Evolutionary conservation across 2,888 invertebrate species (phyloP).

Genomic region (Prosopocoilus inquinatus): DNA sequence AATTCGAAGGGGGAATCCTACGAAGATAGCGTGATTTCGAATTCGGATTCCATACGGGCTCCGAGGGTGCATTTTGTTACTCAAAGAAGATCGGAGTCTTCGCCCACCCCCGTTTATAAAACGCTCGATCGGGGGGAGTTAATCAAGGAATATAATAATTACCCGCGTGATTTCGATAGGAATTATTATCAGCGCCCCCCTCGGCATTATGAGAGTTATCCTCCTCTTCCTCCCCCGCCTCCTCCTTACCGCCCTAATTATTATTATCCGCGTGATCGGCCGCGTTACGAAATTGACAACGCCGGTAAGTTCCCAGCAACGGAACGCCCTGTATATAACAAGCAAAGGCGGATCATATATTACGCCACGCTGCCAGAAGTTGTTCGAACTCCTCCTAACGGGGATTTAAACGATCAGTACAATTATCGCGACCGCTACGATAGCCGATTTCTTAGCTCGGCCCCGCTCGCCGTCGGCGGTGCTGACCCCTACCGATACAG

Average conservation of each 20-base stretch:
- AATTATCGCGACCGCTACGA: constrained; percentile 33
- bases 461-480: constrained; percentile 23
- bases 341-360: constrained; percentile 65
- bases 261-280: constrained; percentile 14
- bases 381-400: constrained; percentile 60
- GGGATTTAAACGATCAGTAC: constrained; percentile 57
- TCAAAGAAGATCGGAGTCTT: constrained; percentile 45
- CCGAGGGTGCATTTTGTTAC: constrained; percentile 68
- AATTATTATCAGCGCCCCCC: constrained; percentile 22
- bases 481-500: constrained; percentile 29
- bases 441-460: constrained; percentile 25
- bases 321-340: constrained; percentile 41
- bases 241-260: constrained; percentile 15
- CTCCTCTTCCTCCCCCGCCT: neutral
- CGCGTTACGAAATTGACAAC: neutral
- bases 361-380: constrained; percentile 71
- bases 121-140: constrained; percentile 31
- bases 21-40: constrained; percentile 54
- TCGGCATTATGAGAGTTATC: constrained; percentile 17
- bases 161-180: constrained; percentile 17
- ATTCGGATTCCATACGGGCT: constrained; percentile 60
- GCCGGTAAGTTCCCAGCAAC: neutral
- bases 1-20: constrained; percentile 43
- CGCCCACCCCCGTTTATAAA: constrained; percentile 28
- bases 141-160: constrained; percentile 15